A percentile compares a stretch with the other conserved stretches of the same genome.
These are phyloP conservation scores for Marmota flaviventris DNA, from an alignment of 2,113 vertebrate species.

Conservation along the genomic window DNA sequence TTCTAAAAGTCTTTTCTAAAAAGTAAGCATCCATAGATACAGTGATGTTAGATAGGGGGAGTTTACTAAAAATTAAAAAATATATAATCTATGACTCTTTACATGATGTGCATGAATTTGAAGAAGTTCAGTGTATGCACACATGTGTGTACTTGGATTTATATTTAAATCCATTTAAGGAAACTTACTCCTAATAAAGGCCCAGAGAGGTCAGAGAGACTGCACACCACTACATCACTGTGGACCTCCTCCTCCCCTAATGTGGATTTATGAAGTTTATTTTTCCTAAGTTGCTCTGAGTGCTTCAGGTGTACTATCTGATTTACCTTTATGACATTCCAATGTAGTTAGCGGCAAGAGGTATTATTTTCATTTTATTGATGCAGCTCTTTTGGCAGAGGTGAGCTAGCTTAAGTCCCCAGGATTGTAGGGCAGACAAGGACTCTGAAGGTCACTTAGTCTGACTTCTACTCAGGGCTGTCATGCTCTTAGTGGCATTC, in stretches of 20 bases:
- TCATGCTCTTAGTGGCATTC: background rate
- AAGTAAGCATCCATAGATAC: background rate
- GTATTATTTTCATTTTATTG: slow-evolving; percentile 34
- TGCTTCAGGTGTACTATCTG: background rate
- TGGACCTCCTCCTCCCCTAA: background rate
- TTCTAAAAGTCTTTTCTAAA: too few species aligned
- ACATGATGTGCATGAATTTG: background rate
- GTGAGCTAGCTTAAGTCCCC: background rate
- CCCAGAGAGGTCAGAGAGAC: background rate
- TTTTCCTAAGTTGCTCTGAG: slow-evolving; percentile 9
- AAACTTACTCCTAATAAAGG: background rate
- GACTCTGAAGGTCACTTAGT: background rate
- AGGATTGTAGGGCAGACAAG: background rate
- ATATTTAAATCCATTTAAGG: background rate
- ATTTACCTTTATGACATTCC: slow-evolving; percentile 45
- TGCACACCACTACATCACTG: rapidly evolving
- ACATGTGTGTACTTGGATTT: background rate
- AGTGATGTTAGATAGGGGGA: background rate
- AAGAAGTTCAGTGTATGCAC: background rate
- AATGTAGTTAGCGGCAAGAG: background rate
- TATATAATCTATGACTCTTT: background rate
- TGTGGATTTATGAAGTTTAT: background rate
- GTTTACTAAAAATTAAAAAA: background rate
- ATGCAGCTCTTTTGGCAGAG: background rate
- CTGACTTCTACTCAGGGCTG: background rate